phyloP scores from a whole-genome alignment of 2,888 invertebrate species.

The Meloe dianella region DNA sequence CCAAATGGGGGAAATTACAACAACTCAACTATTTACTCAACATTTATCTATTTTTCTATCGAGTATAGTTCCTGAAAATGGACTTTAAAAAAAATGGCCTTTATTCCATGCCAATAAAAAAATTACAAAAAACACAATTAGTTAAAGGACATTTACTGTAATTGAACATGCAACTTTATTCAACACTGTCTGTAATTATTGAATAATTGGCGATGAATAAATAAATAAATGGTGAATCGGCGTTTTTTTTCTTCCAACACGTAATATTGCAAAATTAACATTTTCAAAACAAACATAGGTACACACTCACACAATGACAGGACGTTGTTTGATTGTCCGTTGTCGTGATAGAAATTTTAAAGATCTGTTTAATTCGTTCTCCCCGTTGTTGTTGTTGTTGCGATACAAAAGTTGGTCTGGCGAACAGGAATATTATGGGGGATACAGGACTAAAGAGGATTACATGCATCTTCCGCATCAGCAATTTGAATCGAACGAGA shows the following conservation, averaged over 20 bases:
- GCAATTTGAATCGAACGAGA: not conserved
- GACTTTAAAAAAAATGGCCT: not conserved
- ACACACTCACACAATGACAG: not conserved
- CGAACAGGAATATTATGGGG: not conserved
- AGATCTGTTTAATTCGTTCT: not conserved
- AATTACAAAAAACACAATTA: not conserved
- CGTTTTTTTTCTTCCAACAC: not conserved
- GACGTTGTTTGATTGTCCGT: not conserved
- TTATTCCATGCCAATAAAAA: not conserved
- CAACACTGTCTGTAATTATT: not conserved
- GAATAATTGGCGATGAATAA: not conserved
- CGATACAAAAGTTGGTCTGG: not conserved
- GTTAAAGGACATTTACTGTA: not conserved
- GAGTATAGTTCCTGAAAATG: not conserved
- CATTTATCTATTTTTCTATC: not conserved
- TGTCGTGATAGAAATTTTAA: not conserved
- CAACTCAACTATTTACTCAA: not conserved
- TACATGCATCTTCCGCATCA: conserved; percentile 5
- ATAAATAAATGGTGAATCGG: not conserved
- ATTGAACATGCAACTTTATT: not conserved
- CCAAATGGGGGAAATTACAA: not conserved
- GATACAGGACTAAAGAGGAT: not conserved
- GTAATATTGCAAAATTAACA: conserved; percentile 5
- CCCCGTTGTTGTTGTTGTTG: not conserved
- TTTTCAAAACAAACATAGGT: not conserved